Evolutionary conservation across 2,797 vertebrate genomes (phyloP), one percentile per base, ranked within the genome.

Genomic region (Chromobotia macracanthus): DNA sequence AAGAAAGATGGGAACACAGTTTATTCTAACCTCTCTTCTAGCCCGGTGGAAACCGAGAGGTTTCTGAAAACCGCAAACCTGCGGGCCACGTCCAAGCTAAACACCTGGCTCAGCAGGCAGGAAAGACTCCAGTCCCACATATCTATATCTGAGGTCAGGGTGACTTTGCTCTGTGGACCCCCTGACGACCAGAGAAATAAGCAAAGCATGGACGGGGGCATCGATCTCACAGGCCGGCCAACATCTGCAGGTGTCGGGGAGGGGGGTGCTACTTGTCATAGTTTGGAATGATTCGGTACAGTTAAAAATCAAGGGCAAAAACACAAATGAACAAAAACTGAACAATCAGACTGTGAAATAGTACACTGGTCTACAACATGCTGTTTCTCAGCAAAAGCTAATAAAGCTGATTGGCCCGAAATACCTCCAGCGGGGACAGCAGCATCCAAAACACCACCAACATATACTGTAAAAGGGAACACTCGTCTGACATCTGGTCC

Each of bases 71-170:
- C 85, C 83, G 72, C 88, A 87, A 66, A 46, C 44, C 81, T 79
- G 82, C 7, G 50, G 79, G 83, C 53, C 75, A 53, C 72, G 25
- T 89, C 88, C 89, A 90, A 89, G 81, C 81, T 60, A 89, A 90
- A 90, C 86, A 89, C 86, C 87, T 88, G 84, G 85, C 72, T 66
- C 82, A 80, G 76, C 72, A 79, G 81, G 84, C 80, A 53, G 84
- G 75, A 72, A 3, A 67, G 72, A 28, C 72, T 81, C 60, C 12
- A 73, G 65, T 63, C 35, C 25, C 50, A 55, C 70, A 70, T 25
- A 55, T 72, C 13, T 73, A 44, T 72, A 76, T 78, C 55, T 65
- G 71, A 72, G 69, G 69, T 72, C 16, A 10, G 60, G 69, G 79
- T 63, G 84, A 85, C 75, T 84, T 51, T 82, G 82, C 80, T 75